Percentiles rank a stretch among this genome's conserved stretches.
Evolutionary conservation across 1,140 invertebrate species (phyloP).

Genomic region (Sinella curviseta): DNA sequence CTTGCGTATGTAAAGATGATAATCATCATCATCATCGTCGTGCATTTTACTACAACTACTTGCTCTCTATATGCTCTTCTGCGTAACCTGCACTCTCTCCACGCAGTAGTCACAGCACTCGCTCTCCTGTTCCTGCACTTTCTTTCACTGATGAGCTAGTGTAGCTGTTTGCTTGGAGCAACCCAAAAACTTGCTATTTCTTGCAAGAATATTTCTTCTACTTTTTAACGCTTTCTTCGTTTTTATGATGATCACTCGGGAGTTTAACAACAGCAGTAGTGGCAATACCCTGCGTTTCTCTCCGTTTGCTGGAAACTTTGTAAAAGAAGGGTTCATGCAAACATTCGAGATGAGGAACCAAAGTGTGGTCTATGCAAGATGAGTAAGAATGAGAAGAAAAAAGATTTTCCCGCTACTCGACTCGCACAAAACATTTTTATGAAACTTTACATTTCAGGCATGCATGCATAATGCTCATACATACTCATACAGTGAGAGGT

Average conservation of each 20-base stretch:
- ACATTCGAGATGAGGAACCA: background rate
- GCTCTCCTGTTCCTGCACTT: background rate
- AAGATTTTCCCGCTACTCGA: no score
- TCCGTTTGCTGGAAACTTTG: background rate
- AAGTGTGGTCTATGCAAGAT: background rate
- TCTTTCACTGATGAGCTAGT: conserved; percentile 8
- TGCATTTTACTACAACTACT: no score
- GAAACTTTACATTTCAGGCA: conserved; percentile 8
- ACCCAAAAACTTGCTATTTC: background rate
- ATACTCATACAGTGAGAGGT: background rate
- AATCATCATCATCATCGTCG: no score
- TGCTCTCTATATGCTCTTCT: no score
- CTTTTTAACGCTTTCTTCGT: background rate
- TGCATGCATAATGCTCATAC: conserved; percentile 10
- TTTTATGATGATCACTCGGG: conserved; percentile 22
- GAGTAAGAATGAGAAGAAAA: no score
- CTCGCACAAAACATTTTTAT: no score
- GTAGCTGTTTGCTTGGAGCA: no score
- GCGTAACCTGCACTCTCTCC: no score
- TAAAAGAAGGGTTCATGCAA: no score
- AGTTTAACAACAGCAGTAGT: background rate
- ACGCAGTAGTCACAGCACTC: no score
- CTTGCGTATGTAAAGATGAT: background rate
- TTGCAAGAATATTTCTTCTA: background rate
- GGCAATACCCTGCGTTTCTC: background rate